Conservation (phyloP, 2,797 vertebrate species). For the Sciurus vulgaris region DNA sequence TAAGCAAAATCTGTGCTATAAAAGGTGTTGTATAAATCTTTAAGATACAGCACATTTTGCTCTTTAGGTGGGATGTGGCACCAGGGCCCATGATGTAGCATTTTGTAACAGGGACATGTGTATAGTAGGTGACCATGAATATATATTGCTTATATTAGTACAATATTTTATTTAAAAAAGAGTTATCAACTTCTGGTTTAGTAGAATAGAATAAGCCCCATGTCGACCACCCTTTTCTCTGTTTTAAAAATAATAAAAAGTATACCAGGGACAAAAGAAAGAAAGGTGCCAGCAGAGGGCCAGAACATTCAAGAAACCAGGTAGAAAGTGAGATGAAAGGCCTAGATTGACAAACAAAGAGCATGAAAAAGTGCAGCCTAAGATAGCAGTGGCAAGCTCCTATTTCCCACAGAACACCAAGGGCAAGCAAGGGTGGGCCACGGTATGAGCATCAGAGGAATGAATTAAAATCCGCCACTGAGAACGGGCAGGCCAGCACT, state of each 20-base stretch:
- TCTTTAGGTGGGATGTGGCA: not conserved
- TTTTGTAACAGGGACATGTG: not conserved
- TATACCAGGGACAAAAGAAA: not conserved
- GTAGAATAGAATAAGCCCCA: not conserved
- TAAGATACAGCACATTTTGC: not conserved
- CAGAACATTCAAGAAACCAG: not conserved
- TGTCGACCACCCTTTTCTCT: not conserved
- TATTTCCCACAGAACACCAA: constrained; percentile 24
- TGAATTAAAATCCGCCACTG: constrained; percentile 31
- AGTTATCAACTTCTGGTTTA: not conserved
- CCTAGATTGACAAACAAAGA: not conserved
- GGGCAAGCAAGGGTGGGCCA: not conserved
- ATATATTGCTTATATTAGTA: not conserved
- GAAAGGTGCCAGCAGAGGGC: not conserved
- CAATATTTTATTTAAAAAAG: constrained; percentile 24
- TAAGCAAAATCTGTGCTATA: not conserved
- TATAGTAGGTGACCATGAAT: not conserved
- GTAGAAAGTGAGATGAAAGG: not conserved
- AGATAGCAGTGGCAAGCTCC: not conserved
- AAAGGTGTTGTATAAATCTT: not conserved
- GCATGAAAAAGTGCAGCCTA: not conserved
- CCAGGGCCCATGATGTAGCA: not conserved
- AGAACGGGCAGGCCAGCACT: not conserved
- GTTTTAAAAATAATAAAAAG: constrained; percentile 39
- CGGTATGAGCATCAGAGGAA: not conserved